Base-by-base conservation (phyloP, 2,888 invertebrate genomes). In the Morinoia aosen region DNA sequence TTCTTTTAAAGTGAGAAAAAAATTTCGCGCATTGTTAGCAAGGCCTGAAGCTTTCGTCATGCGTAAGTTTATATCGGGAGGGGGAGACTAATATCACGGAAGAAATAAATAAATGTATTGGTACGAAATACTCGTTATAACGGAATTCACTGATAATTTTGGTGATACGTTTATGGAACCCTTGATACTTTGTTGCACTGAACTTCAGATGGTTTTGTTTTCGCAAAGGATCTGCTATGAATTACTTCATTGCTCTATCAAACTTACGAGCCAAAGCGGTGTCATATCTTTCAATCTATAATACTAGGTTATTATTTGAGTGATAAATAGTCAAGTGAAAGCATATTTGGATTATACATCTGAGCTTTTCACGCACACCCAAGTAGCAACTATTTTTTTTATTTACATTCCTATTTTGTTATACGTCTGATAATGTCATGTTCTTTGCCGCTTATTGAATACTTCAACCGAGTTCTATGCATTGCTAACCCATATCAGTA, bases 401-500 rank as follows among this genome's bases (percentile, higher is more conserved):
- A 76, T 76, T 76, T 76, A 76, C 76, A 76, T 76, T 76, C 76
- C 76, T 76, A 76, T 76, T 76, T 76, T 76, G 76, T 76, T 19
- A 76, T 76, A 33, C 33, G 76, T 76, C 76, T 76, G 25, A 33
- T 33, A 61, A 61, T 76, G 40, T 90, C 90, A 39, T 40, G 90
- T 40, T 40, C 90, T 90, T 14, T 40, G 16, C 90, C 90, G 90
- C 90, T 90, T 90, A 39, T 90, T 90, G 90, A 90, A 90, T 90
- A 90, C 90, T 90, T 16, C 39, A 93, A 93, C 57, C n/a, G 93
- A 56, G 57, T 58, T 93, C 93, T 93, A 93, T 93, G 93, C 93
- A 93, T 93, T 57, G 57, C 93, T 93, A 93, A 93, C 93, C 93
- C 93, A 93, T 93, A 93, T 93, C 93, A 93, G n/a, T 93, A 93